Conservation (phyloP, 2,888 invertebrate genomes). For the Oxyteleia sp. region DNA sequence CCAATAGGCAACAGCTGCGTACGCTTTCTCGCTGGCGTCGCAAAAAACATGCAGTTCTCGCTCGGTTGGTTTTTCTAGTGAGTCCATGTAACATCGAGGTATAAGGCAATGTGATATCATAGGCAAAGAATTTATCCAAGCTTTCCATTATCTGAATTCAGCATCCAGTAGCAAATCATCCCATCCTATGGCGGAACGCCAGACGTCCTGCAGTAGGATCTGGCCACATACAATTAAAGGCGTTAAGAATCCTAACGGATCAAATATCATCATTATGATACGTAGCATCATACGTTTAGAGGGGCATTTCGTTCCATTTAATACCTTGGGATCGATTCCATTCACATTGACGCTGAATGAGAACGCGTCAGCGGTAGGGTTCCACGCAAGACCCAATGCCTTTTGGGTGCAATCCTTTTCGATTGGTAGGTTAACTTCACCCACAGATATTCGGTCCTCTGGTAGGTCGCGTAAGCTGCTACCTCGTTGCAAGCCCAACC, state of each 20-base stretch:
- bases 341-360: no score
- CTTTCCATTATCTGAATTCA: neutral
- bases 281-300: conserved; percentile 70
- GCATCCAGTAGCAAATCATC: conserved; percentile 53
- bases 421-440: no score
- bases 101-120: neutral
- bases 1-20: conserved; percentile 26
- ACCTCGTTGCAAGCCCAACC: conserved; percentile 74
- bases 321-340: no score
- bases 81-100: neutral
- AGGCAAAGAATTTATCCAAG: neutral
- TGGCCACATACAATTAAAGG: conserved; percentile 72
- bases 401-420: neutral
- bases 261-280: conserved; percentile 77
- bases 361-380: neutral
- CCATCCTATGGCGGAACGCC: conserved; percentile 70
- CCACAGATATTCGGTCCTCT: no score
- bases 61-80: neutral
- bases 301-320: no score
- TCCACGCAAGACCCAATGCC: neutral
- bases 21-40: conserved; percentile 33
- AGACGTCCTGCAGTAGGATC: conserved; percentile 76
- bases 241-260: conserved; percentile 77
- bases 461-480: neutral
- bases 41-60: conserved; percentile 21